Base-by-base conservation (phyloP, 2,797 vertebrate genomes). In the Manis javanica region DNA sequence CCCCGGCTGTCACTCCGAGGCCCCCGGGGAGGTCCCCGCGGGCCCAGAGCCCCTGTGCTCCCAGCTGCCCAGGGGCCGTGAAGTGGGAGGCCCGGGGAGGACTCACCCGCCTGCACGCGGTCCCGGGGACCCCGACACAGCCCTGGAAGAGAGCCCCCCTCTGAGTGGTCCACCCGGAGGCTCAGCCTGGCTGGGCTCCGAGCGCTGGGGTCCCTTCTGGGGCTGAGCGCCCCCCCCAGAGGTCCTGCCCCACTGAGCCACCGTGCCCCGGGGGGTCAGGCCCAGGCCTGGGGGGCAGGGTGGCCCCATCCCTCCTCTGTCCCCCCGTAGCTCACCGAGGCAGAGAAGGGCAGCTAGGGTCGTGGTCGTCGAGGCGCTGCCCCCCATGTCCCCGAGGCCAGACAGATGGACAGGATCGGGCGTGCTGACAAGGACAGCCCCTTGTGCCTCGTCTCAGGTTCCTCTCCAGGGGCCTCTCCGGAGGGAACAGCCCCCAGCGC, bases 61-160 rank as follows among this genome's bases (percentile, higher is more conserved):
- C 18, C 5, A 68, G 11, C 2, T 31, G 57, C 11, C 21, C 15
- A 10, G n/a, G 4, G 51, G 0, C 7, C 15, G 1, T 29, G 19
- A 82, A 46, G 14, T 10, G 68, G 49, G 26, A 29, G 13, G 18
- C 23, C 34, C n/a, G 7, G 78, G 57, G 7, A 51, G 16, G 37
- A 55, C 72, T 88, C 46, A 86, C 92, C 39, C 4, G n/a, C 31
- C 8, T 39, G 49, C 1, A 29, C 23, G 16, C 51, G 29, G 7
- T 7, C 5, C 57, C 51, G 0, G 0, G 0, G 24, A 18, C 11
- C 1, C 49, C 1, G 0, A 21, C 57, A 23, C 12, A 75, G 46
- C 59, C 66, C 86, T 94, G 42, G 24, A 61, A 85, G 72, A 91
- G 82, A 69, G 34, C 2, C 12, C 37, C 37, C 37, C n/a, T 29